A percentile compares a stretch with the other conserved stretches of the same genome.
Evolutionary conservation across 2,888 invertebrate species (phyloP).

Genomic region (Dicyrtoma fusca): DNA sequence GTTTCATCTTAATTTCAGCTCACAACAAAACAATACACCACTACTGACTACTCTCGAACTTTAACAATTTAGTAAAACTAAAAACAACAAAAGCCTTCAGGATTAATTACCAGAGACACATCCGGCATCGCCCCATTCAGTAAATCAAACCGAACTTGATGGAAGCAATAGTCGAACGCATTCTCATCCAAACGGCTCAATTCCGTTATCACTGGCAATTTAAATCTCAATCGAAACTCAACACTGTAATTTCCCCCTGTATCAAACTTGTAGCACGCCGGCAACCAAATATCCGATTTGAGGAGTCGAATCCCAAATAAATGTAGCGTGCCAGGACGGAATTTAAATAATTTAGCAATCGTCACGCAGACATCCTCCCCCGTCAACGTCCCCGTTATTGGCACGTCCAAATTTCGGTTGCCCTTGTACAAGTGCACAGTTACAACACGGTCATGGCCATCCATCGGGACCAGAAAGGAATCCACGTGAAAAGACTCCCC

Average conservation of each 20-base stretch:
- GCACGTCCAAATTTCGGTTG: constrained; percentile 49
- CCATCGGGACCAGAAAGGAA: constrained; percentile 42
- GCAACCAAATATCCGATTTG: constrained; percentile 68
- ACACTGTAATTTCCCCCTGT: constrained; percentile 64
- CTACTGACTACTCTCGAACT: background rate
- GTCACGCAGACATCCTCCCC: constrained; percentile 74
- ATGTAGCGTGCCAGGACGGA: constrained; percentile 76
- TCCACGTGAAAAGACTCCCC: too few species aligned
- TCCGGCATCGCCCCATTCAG: constrained; percentile 78
- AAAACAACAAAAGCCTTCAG: background rate
- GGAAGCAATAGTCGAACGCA: constrained; percentile 83
- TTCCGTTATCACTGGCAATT: constrained; percentile 68
- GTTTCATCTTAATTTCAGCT: background rate
- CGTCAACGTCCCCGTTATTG: constrained; percentile 59
- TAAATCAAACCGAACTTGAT: constrained; percentile 81
- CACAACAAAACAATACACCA: background rate
- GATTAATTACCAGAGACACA: constrained; percentile 69
- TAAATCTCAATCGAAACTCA: constrained; percentile 80
- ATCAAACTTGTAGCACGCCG: constrained; percentile 67
- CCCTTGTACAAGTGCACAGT: constrained; percentile 52
- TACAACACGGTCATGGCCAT: constrained; percentile 47
- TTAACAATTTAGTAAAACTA: background rate
- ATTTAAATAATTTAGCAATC: constrained; percentile 72
- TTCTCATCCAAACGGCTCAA: constrained; percentile 71
- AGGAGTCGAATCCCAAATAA: constrained; percentile 75